Evolutionary conservation across 2,797 vertebrate species (phyloP).

Genomic region (Macropodus opercularis): DNA sequence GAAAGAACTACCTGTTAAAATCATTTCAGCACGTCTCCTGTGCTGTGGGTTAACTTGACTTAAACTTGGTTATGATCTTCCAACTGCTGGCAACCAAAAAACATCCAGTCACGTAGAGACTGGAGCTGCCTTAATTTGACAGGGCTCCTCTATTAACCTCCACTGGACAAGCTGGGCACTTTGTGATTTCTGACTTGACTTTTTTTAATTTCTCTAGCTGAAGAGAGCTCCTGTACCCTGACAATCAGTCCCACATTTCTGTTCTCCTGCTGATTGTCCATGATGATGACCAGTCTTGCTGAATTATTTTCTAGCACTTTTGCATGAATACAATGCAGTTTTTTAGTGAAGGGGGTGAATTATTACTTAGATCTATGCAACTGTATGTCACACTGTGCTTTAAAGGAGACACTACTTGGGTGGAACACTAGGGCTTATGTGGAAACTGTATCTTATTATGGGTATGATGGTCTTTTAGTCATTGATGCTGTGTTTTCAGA

Average conservation of each 20-base stretch:
- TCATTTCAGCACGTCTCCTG: not conserved
- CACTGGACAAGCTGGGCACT: constrained; percentile 4
- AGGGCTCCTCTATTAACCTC: constrained; percentile 13
- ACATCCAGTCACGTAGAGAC: constrained; percentile 13
- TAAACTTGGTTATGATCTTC: constrained; percentile 29
- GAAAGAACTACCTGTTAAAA: constrained; percentile 17
- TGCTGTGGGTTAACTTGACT: not conserved
- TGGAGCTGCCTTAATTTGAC: constrained; percentile 18
- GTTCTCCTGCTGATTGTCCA: constrained; percentile 50
- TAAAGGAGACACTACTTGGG: constrained; percentile 15
- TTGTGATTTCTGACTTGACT: constrained; percentile 2
- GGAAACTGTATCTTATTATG: not conserved
- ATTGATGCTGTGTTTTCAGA: constrained; percentile 7
- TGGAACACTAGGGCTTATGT: no score
- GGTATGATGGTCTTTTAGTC: constrained; percentile 4
- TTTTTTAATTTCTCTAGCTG: not conserved
- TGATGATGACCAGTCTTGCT: constrained; percentile 15
- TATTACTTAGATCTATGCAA: constrained; percentile 56
- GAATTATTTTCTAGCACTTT: constrained; percentile 44
- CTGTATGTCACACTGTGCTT: constrained; percentile 20
- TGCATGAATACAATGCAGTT: constrained; percentile 5
- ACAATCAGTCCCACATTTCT: constrained; percentile 37
- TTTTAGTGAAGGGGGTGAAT: constrained; percentile 22
- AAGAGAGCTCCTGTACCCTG: constrained; percentile 25
- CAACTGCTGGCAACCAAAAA: constrained; percentile 51